Conservation (phyloP, 2,888 invertebrate genomes). For the Agrochola lychnidis region DNA sequence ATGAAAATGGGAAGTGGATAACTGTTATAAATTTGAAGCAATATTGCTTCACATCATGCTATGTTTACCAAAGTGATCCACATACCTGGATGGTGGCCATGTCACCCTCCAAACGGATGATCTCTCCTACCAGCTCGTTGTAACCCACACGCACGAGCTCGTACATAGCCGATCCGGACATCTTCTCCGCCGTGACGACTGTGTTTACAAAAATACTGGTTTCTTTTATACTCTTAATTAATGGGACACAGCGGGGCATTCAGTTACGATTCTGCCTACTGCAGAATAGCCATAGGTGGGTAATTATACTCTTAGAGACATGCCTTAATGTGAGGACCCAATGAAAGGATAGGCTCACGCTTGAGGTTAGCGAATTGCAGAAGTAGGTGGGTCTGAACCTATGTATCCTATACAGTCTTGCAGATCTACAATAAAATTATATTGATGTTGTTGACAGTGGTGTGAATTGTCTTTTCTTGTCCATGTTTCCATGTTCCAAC, state of each 20-base stretch:
- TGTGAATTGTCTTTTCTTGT: neutral
- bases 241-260: too few relatives aligned
- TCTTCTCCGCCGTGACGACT: constrained; percentile 99
- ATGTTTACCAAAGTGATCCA: neutral
- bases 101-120: constrained; percentile 99
- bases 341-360: neutral
- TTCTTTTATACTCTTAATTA: neutral
- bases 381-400: neutral
- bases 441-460: neutral
- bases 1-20: neutral
- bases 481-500: neutral
- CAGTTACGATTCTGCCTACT: neutral
- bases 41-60: neutral
- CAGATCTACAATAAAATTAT: neutral
- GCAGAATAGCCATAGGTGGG: neutral
- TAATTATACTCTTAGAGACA: neutral
- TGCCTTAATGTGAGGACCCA: neutral
- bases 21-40: too few relatives aligned
- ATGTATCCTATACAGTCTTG: neutral
- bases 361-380: neutral
- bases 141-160: constrained; percentile 99
- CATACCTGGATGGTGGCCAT: constrained; percentile 99
- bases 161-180: constrained; percentile 99
- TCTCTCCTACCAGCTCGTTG: constrained; percentile 99
- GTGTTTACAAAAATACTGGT: constrained; percentile 39